A percentile compares a stretch with the other conserved stretches of the same genome.
Evolutionary conservation across 2,113 vertebrate genomes (phyloP).

Genomic region (Glaucomys volans): DNA sequence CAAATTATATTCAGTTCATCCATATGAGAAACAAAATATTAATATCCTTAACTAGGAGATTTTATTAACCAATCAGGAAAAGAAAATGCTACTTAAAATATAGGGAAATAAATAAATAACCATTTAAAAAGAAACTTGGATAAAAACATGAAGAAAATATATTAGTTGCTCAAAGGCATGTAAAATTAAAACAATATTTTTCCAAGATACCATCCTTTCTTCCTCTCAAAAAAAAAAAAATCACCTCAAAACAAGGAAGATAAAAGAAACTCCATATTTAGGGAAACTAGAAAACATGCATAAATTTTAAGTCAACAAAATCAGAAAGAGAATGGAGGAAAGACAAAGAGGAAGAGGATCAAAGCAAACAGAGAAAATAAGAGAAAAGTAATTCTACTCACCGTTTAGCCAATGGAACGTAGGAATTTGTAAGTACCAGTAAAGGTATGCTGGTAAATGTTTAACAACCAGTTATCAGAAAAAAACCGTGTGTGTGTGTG

Average conservation of each 20-base stretch:
- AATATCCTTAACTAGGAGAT: neutral
- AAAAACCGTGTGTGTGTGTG: neutral
- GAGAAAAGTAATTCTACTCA: neutral
- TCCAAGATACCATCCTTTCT: neutral
- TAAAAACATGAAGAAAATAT: neutral
- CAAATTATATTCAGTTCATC: neutral
- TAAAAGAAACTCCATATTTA: neutral
- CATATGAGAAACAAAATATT: neutral
- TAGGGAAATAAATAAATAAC: neutral
- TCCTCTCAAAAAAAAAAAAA: neutral
- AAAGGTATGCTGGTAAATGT: neutral
- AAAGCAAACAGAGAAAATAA: neutral
- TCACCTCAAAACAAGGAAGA: neutral
- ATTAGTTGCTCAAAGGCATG: neutral
- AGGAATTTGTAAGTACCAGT: neutral
- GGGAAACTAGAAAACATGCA: neutral
- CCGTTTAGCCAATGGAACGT: neutral
- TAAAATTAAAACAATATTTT: conserved; percentile 1
- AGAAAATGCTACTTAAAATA: neutral
- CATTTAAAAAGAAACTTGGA: conserved; percentile 1
- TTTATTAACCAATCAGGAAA: neutral
- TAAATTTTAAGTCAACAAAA: neutral
- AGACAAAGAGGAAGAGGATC: neutral
- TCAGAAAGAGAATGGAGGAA: neutral
- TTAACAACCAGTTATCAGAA: neutral